Evolutionary conservation across 1,140 invertebrate species (phyloP).

Genomic region (Dolichoris vasculosae): DNA sequence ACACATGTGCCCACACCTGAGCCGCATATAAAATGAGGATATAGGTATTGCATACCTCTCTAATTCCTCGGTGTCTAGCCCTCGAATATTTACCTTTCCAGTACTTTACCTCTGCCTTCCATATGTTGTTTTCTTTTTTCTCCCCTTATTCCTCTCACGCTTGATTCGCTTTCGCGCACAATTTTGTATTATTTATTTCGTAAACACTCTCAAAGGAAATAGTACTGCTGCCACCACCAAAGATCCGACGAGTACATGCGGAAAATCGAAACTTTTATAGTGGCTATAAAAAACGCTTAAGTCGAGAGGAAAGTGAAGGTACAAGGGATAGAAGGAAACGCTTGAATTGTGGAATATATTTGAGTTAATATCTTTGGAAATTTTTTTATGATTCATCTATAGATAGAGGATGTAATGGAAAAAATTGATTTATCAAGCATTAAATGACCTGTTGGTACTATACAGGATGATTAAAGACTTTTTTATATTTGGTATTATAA

Average conservation of each 20-base stretch:
- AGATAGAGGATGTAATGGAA: not conserved
- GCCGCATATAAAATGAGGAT: not conserved
- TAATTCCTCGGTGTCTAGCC: not conserved
- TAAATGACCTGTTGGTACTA: not conserved
- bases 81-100: not conserved
- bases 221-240: not conserved
- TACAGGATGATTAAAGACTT: not conserved
- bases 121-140: not conserved
- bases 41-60: not conserved
- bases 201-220: not conserved
- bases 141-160: not conserved
- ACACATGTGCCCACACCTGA: constrained; percentile 9
- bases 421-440: constrained; percentile 18
- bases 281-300: constrained; percentile 10
- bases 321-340: not conserved
- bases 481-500: not conserved
- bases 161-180: not conserved
- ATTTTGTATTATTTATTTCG: constrained; percentile 35
- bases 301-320: not conserved
- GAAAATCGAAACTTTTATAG: constrained; percentile 27
- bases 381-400: constrained; percentile 13
- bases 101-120: constrained; percentile 1
- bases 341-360: not conserved
- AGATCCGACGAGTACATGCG: not conserved
- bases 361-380: constrained; percentile 15